Evolutionary conservation across 2,888 invertebrate species (phyloP), one percentile per base, ranked within the genome.

Genomic region (Trachelus tabidus): DNA sequence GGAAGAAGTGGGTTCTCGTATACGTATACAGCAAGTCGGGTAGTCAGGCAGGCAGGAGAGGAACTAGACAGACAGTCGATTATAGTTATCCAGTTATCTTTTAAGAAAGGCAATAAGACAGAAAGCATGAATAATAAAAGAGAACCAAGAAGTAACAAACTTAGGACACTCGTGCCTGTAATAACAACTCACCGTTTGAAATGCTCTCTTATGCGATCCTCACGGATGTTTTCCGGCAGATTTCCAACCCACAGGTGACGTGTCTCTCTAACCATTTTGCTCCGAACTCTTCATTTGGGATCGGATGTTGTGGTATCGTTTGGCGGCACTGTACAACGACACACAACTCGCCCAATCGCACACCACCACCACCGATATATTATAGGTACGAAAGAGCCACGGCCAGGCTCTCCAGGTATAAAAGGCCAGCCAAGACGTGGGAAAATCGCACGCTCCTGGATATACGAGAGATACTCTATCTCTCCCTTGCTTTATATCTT

Each of bases 251-350:
- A 98, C 95, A 99, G 96, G 95, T 99, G 98, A 96, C 98, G 97
- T 96, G 98, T 98, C 98, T 98, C 98, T 96, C 98, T 98, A 96
- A 99, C 98, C 99, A 99, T 99, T 96, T 97, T 98, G 97, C 96
- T 96, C 96, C 96, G 94, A 95, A 95, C 96, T 96, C 97, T 96
- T 96, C 96, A 96, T 96, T 95, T 95, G 96, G 95, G 94, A 95
- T 94, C 90, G 91, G 91, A 91, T 91, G 91, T 91, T 91, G 91
- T 91, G 91, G 89, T 91, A 91, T 91, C 91, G 91, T 90, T 90
- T 91, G 89, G 89, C 89, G 90, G 90, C 90, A 91, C 91, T 90
- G 90, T 90, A 91, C 90, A 90, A 91, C 90, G 90, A 91, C 90
- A 92, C 91, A 91, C 91, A 91, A 91, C 91, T 86, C 86, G 87